Percentiles rank a stretch among this genome's conserved stretches.
Conservation (phyloP, 2,113 vertebrate species). For the Danionella cerebrum region DNA sequence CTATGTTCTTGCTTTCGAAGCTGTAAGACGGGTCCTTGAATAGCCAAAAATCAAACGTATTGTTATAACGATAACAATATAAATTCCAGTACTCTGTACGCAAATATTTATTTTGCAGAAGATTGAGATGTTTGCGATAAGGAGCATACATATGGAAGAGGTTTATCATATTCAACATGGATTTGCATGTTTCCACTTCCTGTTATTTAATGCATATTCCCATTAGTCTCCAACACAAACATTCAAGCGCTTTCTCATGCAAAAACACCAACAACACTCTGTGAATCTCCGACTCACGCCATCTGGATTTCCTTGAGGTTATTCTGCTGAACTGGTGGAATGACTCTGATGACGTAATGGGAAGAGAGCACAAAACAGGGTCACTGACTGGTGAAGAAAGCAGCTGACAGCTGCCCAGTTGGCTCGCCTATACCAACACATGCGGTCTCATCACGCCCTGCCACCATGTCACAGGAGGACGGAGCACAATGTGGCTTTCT, state of each 20-base stretch:
- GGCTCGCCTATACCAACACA: background rate
- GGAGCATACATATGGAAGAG: no score
- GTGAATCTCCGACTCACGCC: conserved; percentile 51
- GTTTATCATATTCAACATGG: no score
- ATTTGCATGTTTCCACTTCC: background rate
- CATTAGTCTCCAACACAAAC: background rate
- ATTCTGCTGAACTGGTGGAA: conserved; percentile 75
- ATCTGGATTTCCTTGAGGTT: conserved; percentile 58
- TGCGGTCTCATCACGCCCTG: conserved; percentile 35
- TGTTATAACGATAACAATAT: no score
- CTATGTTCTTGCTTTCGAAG: no score
- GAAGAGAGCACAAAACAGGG: conserved; percentile 52
- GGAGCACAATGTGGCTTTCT: conserved; percentile 29
- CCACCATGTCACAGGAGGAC: conserved; percentile 19
- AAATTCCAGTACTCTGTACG: no score
- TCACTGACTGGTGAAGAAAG: conserved; percentile 42
- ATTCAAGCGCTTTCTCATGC: background rate
- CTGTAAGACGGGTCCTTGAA: no score
- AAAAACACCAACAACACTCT: conserved; percentile 12
- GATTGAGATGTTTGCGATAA: no score
- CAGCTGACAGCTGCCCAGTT: conserved; percentile 31
- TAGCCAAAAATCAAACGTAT: no score
- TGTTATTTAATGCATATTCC: background rate
- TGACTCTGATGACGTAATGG: conserved; percentile 66
- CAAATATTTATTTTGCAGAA: no score